phyloP scores from a whole-genome alignment of 2,888 invertebrate species.

The Latrodectus elegans region DNA sequence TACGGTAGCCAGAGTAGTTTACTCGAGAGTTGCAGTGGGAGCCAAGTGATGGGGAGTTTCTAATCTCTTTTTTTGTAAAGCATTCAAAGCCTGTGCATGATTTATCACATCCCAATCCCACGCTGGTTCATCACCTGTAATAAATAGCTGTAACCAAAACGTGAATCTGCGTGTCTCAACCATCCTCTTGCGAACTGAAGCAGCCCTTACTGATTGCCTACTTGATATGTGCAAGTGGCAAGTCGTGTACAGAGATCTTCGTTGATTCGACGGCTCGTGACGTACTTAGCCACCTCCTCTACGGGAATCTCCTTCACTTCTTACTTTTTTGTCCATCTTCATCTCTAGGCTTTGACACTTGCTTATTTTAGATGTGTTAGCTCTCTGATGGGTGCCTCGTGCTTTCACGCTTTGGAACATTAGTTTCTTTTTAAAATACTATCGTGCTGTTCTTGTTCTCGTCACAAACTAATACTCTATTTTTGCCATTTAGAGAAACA shows the following conservation, averaged over 20 bases:
- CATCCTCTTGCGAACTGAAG: constrained; percentile 65
- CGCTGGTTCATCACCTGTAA: constrained; percentile 67
- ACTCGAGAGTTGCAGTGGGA: constrained; percentile 56
- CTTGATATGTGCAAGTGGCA: constrained; percentile 66
- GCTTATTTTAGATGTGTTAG: constrained; percentile 5
- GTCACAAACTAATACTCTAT: not conserved
- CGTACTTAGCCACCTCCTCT: constrained; percentile 66
- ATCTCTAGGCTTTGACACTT: constrained; percentile 42
- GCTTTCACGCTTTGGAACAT: constrained; percentile 44
- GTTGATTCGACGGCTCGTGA: constrained; percentile 61
- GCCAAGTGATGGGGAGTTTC: constrained; percentile 61
- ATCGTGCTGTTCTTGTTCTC: not conserved
- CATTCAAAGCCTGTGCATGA: constrained; percentile 56
- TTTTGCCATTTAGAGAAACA: not conserved
- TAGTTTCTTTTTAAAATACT: constrained; percentile 6
- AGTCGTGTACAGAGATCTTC: constrained; percentile 63
- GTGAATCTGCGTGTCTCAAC: constrained; percentile 61
- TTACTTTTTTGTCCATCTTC: constrained; percentile 47
- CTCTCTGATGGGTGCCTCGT: constrained; percentile 12
- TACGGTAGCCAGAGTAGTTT: constrained; percentile 59
- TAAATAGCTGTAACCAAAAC: constrained; percentile 68
- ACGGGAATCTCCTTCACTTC: constrained; percentile 16
- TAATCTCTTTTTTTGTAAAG: constrained; percentile 21
- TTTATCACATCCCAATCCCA: constrained; percentile 67
- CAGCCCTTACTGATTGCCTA: constrained; percentile 63